Conservation (phyloP, 2,888 invertebrate genomes). For the Sphaerophoria rueppellii region DNA sequence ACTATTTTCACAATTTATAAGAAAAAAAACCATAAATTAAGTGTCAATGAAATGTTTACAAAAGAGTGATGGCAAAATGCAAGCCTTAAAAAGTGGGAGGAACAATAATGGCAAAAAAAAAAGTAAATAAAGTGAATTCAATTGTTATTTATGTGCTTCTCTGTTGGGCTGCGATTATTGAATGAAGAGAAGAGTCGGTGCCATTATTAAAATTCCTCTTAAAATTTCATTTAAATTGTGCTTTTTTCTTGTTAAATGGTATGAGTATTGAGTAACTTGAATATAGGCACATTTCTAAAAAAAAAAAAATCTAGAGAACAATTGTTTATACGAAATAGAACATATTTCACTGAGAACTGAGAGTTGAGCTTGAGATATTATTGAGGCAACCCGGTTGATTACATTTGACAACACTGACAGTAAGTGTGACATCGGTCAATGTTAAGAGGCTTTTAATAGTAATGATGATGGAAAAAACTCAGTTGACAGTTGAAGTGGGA, state of each 20-base stretch:
- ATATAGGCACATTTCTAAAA: neutral
- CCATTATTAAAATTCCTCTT: conserved; percentile 38
- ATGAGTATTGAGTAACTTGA: conserved; percentile 23
- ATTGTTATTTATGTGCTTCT: conserved; percentile 40
- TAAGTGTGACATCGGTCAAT: conserved; percentile 1
- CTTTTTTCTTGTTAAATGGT: conserved; percentile 7
- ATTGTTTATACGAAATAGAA: conserved; percentile 24
- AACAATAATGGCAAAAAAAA: conserved; percentile 37
- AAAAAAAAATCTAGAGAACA: conserved; percentile 20
- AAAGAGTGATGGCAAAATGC: conserved; percentile 40
- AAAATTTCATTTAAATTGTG: conserved; percentile 43
- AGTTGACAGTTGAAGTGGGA: conserved; percentile 27
- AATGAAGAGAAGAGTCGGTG: conserved; percentile 16
- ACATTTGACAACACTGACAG: conserved; percentile 41
- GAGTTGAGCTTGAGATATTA: neutral
- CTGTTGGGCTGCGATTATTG: conserved; percentile 43
- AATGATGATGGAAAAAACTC: conserved; percentile 37
- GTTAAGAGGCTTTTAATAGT: conserved; percentile 31
- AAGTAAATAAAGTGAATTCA: conserved; percentile 34
- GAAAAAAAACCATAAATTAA: conserved; percentile 38
- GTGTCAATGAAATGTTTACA: conserved; percentile 3
- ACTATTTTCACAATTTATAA: neutral
- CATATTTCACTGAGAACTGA: conserved; percentile 37
- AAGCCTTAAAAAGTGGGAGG: conserved; percentile 63
- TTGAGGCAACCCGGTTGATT: conserved; percentile 31